phyloP scores from a whole-genome alignment of 2,113 vertebrate genomes.

The Chaetodon trifascialis region DNA sequence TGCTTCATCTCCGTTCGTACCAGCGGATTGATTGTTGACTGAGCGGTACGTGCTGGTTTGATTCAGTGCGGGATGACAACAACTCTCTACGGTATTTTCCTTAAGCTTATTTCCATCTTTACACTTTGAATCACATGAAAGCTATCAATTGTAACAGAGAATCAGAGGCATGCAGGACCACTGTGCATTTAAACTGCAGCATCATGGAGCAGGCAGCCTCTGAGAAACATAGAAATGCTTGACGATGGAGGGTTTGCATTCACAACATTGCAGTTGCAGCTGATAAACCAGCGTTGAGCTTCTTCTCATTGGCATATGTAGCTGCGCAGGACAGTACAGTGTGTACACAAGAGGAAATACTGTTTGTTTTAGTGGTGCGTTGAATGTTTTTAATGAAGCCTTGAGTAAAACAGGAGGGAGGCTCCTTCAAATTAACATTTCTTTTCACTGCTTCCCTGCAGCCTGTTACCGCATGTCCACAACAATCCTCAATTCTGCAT shows the following conservation, averaged over 20 bases:
- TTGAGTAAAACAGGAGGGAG: conserved; percentile 47
- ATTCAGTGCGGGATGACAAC: conserved; percentile 63
- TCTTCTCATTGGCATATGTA: conserved; percentile 4
- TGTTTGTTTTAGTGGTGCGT: conserved; percentile 9
- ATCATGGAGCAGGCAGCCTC: conserved; percentile 51
- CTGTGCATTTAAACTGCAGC: conserved; percentile 54
- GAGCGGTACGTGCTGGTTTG: conserved; percentile 42
- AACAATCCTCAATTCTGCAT: neutral
- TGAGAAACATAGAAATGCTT: conserved; percentile 21
- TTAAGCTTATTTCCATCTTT: conserved; percentile 33
- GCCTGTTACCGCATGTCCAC: conserved; percentile 22
- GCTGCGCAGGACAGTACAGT: conserved; percentile 18
- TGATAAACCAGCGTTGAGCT: conserved; percentile 18
- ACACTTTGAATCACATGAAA: conserved; percentile 41
- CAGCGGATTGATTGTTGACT: conserved; percentile 65
- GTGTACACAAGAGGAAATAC: neutral
- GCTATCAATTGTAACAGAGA: conserved; percentile 36
- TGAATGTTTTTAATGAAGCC: conserved; percentile 33
- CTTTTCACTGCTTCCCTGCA: conserved; percentile 26
- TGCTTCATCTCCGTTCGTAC: conserved; percentile 60
- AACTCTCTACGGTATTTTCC: conserved; percentile 66
- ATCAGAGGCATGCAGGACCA: neutral
- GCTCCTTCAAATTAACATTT: conserved; percentile 48
- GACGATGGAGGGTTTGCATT: conserved; percentile 45
- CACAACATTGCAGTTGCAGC: conserved; percentile 56